Evolutionary conservation across 2,113 vertebrate species (phyloP).

Genomic region (Gavia stellata): DNA sequence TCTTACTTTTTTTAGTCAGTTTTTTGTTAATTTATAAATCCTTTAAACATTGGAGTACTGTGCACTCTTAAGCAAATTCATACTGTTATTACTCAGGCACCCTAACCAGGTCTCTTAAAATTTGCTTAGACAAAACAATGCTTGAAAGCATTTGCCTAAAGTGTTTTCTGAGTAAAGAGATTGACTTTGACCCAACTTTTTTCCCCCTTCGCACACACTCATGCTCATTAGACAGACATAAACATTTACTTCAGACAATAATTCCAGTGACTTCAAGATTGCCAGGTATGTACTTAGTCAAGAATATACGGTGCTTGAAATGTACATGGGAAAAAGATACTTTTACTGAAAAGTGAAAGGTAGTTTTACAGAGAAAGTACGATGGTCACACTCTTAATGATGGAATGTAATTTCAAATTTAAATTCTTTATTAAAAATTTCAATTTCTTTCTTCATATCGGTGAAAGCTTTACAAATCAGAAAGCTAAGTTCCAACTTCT

Average conservation of each 20-base stretch:
- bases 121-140: neutral
- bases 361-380: neutral
- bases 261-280: neutral
- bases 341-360: neutral
- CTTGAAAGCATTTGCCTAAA: neutral
- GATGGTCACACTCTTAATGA: neutral
- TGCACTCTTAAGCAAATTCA: neutral
- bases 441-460: neutral
- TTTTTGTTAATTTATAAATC: neutral
- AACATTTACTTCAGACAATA: neutral
- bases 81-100: neutral
- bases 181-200: neutral
- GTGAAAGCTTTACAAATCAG: neutral
- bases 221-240: neutral
- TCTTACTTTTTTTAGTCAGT: neutral
- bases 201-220: neutral
- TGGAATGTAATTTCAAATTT: neutral
- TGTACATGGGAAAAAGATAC: neutral
- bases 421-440: neutral
- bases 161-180: neutral
- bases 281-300: neutral
- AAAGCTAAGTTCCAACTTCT: neutral
- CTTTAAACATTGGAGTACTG: neutral
- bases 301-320: neutral
- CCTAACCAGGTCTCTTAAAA: neutral